These are phyloP conservation scores for Dione juno DNA, from an alignment of 2,888 invertebrate genomes.

Conservation along the genomic window DNA sequence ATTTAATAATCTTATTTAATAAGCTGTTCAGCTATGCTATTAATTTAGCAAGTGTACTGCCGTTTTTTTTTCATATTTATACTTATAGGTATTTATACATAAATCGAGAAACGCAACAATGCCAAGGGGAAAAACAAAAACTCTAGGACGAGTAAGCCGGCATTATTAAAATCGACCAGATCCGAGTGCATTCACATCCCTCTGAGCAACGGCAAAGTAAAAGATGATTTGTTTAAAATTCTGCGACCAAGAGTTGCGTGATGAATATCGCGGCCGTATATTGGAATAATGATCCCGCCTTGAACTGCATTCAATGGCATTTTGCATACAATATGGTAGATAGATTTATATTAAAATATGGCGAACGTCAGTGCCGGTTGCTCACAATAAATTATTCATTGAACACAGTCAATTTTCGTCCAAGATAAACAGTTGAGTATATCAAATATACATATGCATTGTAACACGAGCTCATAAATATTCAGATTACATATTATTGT, in stretches of 20 bases:
- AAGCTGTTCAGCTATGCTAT: neutral
- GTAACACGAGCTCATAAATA: conserved; percentile 70
- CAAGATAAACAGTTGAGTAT: conserved; percentile 75
- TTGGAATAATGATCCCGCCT: conserved; percentile 82
- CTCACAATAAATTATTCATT: conserved; percentile 82
- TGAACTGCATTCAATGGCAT: conserved; percentile 82
- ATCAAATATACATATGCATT: conserved; percentile 74
- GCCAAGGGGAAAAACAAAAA: conserved; percentile 38
- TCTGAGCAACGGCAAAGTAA: conserved; percentile 58
- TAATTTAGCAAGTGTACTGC: neutral
- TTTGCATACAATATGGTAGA: conserved; percentile 84
- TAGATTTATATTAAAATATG: conserved; percentile 84
- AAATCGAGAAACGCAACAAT: conserved; percentile 17
- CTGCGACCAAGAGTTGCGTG: conserved; percentile 71
- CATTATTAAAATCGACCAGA: conserved; percentile 68
- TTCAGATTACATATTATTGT: conserved; percentile 81
- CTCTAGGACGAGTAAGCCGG: conserved; percentile 37
- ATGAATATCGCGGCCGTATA: conserved; percentile 81
- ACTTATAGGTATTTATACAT: neutral
- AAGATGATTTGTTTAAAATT: conserved; percentile 83
- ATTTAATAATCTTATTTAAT: too few species aligned
- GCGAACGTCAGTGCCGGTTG: conserved; percentile 79
- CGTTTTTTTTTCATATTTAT: neutral
- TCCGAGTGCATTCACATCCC: conserved; percentile 56
- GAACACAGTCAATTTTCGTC: conserved; percentile 79